Base-by-base conservation (phyloP, 2,113 vertebrate genomes). In the Willisornis vidua region DNA sequence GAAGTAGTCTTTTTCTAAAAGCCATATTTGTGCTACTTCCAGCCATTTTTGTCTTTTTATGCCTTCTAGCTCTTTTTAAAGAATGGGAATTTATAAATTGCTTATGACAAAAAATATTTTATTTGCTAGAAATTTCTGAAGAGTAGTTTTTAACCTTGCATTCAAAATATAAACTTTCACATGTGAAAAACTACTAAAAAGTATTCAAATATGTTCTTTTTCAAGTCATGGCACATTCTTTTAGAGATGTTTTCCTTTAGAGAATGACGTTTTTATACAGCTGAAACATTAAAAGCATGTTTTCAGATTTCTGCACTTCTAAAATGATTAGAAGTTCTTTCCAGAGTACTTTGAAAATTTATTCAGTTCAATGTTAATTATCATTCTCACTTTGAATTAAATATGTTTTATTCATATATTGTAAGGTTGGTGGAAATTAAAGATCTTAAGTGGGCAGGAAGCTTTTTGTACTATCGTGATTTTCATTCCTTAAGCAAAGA, bases 351-450 rank as follows among this genome's bases (percentile, higher is more conserved):
- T 85, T 75, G 52, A 68, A 87, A 89, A 91, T 45, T 0, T 29
- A 61, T 68, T 87, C 1, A 75, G 16, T 79, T 74, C 26, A 61
- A 72, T n/a, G n/a, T 4, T 79, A 74, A 89, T 87, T 78, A 48
- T n/a, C 7, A 52, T 67, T 85, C n/a, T 79, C 18, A 43, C 49
- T 89, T 81, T 54, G 39, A 76, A 73, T 91, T 31, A 61, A 58
- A 46, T 59, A 83, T 81, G 7, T 73, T 91, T 75, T 85, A 76
- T 91, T 90, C 74, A 72, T 79, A n/a, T 54, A 66, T 35, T 46
- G 59, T 63, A 57, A 78, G 63, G 5, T 58, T 75, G 13, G 6
- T 73, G 16, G 41, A 85, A 94, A 67, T 57, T 7, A 54, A 16
- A 20, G 7, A 24, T 75, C 15, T 81, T 81, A 78, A 71, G 31